These are phyloP conservation scores for Dryococelus australis DNA, from an alignment of 2,888 invertebrate genomes.

Conservation along the genomic window DNA sequence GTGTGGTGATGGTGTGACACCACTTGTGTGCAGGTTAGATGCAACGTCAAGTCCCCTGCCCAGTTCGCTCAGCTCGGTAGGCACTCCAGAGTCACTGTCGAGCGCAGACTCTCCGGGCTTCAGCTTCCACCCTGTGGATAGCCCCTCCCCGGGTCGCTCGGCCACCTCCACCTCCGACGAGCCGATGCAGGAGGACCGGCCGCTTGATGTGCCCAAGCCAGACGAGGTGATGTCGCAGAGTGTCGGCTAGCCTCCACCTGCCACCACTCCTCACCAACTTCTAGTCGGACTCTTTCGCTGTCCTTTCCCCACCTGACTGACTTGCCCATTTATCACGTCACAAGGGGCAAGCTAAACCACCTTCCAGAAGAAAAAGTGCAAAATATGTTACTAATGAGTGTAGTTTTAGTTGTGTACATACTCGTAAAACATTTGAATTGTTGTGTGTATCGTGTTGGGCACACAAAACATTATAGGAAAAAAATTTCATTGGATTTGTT, in stretches of 20 bases:
- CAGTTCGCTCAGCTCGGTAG: slow-evolving; percentile 65
- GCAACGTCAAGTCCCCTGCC: slow-evolving; percentile 60
- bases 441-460: too few species aligned
- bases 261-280: neutral
- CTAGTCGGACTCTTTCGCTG: neutral
- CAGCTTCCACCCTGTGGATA: slow-evolving; percentile 64
- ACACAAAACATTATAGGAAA: too few species aligned
- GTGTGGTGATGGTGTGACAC: too few species aligned
- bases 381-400: too few species aligned
- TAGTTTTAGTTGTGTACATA: too few species aligned
- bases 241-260: neutral
- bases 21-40: slow-evolving; percentile 36
- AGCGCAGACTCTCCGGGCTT: slow-evolving; percentile 69
- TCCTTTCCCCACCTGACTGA: neutral
- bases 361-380: too few species aligned
- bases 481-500: too few species aligned
- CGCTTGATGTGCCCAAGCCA: slow-evolving; percentile 51
- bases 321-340: too few species aligned
- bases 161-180: slow-evolving; percentile 56
- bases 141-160: slow-evolving; percentile 62
- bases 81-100: slow-evolving; percentile 68
- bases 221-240: slow-evolving; percentile 37
- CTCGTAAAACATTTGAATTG: too few species aligned
- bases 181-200: slow-evolving; percentile 56
- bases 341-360: too few species aligned